Base-by-base conservation (phyloP, 2,888 invertebrate species). In the Patella caerulea region DNA sequence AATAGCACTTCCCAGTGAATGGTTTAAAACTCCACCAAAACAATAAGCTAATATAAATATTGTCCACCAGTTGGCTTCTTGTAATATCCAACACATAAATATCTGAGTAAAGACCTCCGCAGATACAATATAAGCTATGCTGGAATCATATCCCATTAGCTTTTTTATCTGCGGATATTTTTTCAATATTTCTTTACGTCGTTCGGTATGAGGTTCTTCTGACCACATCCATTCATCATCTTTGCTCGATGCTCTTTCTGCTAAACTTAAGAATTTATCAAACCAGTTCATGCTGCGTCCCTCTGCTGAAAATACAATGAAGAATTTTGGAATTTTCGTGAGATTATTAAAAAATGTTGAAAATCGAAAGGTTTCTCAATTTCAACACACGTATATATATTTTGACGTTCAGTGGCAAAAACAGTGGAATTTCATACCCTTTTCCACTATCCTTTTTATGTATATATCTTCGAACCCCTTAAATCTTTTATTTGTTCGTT, bases 131-230 rank as follows among this genome's bases (percentile, higher is more conserved):
- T 85, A 86, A 14, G 87, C 86, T 34, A 91, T 90, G 56, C 82
- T 81, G 0, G 88, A 86, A 79, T 92, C 91, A 75, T 88, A 87
- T 17, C 91, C 91, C 91, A 92, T 92, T 17, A 92, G 85, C 65
- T 88, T 86, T 80, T 92, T 92, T 34, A 92, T 91, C 82, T 92
- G 88, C 7, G 91, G 92, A 79, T 92, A 87, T 79, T 90, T 90
- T 74, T 85, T 86, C 89, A 99, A 94, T 91, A 99, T 99, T 85
- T 96, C 94, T 93, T 96, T 96, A 81, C 99, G 94, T 78, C 99
- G 94, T 79, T 95, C 95, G 3, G 98, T 97, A 92, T 99, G 99
- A 2, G 99, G 99, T 91, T 99, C 99, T 90, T 98, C 98, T 0
- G 96, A 96, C 89, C 96, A 97, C 55, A 95, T 94, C 99, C 99